Percentiles rank a stretch among this genome's conserved stretches.
Evolutionary conservation across 2,797 vertebrate genomes (phyloP).

Genomic region (Furcifer pardalis): DNA sequence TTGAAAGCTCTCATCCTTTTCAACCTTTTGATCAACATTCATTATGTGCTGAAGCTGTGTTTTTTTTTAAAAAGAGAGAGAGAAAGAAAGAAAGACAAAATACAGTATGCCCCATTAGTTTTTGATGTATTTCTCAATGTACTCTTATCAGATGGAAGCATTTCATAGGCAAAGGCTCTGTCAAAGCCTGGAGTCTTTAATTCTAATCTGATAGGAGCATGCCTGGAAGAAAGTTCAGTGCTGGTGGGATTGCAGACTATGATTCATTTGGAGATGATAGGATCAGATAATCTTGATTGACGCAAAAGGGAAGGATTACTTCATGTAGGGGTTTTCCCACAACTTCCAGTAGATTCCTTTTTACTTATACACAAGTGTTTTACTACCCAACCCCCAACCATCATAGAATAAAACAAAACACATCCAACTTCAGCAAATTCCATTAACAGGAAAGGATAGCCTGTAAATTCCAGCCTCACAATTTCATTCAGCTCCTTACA

Average conservation of each 20-base stretch:
- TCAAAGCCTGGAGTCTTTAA: constrained; percentile 49
- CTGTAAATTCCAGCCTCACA: constrained; percentile 23
- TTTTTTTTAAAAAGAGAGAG: background rate
- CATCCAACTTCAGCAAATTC: constrained; percentile 34
- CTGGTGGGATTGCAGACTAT: constrained; percentile 50
- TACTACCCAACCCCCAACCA: background rate
- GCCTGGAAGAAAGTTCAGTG: constrained; percentile 53
- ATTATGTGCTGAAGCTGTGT: background rate
- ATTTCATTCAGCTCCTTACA: background rate
- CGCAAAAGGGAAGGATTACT: constrained; percentile 52
- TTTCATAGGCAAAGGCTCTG: constrained; percentile 31
- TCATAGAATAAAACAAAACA: background rate
- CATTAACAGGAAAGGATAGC: background rate
- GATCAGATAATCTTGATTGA: constrained; percentile 58
- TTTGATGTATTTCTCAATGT: constrained; percentile 49
- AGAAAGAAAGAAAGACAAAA: constrained; percentile 36
- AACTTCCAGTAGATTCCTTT: constrained; percentile 44
- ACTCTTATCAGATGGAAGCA: constrained; percentile 31
- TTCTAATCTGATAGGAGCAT: constrained; percentile 51
- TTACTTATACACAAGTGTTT: constrained; percentile 53
- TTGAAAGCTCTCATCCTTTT: background rate
- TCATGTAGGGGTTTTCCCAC: constrained; percentile 54
- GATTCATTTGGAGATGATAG: constrained; percentile 45
- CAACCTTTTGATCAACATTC: background rate
- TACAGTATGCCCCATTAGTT: constrained; percentile 37